phyloP scores from a whole-genome alignment of 1,140 invertebrate species.

The Metaphire vulgaris region DNA sequence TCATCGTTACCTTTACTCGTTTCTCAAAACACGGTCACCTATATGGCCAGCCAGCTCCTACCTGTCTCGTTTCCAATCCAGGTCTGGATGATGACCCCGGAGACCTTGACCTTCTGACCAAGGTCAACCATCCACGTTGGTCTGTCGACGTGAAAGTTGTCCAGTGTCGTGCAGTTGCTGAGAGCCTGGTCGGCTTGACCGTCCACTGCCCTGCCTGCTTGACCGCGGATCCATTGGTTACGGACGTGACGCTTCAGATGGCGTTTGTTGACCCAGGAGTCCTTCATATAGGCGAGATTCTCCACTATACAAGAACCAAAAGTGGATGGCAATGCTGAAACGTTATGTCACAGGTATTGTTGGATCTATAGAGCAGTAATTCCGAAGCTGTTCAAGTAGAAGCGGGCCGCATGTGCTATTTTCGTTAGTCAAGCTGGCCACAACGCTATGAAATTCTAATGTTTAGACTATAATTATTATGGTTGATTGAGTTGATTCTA shows the following conservation, averaged over 20 bases:
- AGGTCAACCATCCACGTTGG: conserved; percentile 59
- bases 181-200: conserved; percentile 49
- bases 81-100: conserved; percentile 54
- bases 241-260: conserved; percentile 50
- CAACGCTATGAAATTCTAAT: not conserved
- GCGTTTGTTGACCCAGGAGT: conserved; percentile 58
- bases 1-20: too few relatives aligned
- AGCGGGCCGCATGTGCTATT: too few relatives aligned
- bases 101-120: conserved; percentile 48
- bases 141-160: conserved; percentile 58
- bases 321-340: not conserved
- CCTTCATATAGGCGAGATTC: conserved; percentile 56
- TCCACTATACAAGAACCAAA: conserved; percentile 54
- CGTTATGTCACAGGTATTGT: not conserved
- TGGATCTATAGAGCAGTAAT: not conserved
- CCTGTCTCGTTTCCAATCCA: conserved; percentile 52
- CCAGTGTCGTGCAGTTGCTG: conserved; percentile 54
- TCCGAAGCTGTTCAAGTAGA: too few relatives aligned
- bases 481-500: not conserved
- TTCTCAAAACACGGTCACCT: too few relatives aligned
- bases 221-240: conserved; percentile 39
- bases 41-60: too few relatives aligned
- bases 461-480: not conserved
- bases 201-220: conserved; percentile 56
- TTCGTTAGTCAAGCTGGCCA: not conserved